Evolutionary conservation across 2,797 vertebrate genomes (phyloP), one percentile per base, ranked within the genome.

Genomic region (Yasuhikotakia modesta): DNA sequence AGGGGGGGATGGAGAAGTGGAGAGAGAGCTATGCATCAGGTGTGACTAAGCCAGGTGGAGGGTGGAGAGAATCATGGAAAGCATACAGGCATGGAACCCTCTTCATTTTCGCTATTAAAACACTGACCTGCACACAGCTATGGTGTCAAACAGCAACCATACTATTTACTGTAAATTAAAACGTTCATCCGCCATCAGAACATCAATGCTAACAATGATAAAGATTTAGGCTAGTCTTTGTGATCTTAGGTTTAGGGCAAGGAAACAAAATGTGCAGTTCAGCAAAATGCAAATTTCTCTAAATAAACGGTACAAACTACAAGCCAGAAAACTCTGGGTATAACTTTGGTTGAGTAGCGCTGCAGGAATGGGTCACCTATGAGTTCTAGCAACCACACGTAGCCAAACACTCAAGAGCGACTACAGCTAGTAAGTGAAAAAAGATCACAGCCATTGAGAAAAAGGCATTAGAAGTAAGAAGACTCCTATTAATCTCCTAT

Each of bases 41-140:
- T 85, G 82, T 70, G 73, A 87, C 79, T 85, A 84, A 90, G 89
- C 86, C 84, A 90, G 77, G 86, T 81, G 83, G 83, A 86, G 77
- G 78, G 85, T 76, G 88, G 79, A 88, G 82, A 85, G 88, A 81
- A 85, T 88, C 71, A 84, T 83, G 84, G 82, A 85, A 84, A 80
- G 79, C 73, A 84, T 22, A 66, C 58, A 78, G 70, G 58, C 82
- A 85, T 83, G 77, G 30, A 76, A 22, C 76, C 60, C 74, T 72
- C 70, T 75, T 55, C 50, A 63, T 52, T 22, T 58, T 67, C 43
- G 58, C 52, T 35, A 65, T 69, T 50, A 61, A 39, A 39, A 70
- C 70, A 74, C 69, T 77, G 82, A 70, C 43, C 76, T 72, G 75
- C 78, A 82, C 73, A 76, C 12, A 68, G 32, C 30, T 63, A 13